phyloP scores from a whole-genome alignment of 2,797 vertebrate species.

The Uromys caudimaculatus region DNA sequence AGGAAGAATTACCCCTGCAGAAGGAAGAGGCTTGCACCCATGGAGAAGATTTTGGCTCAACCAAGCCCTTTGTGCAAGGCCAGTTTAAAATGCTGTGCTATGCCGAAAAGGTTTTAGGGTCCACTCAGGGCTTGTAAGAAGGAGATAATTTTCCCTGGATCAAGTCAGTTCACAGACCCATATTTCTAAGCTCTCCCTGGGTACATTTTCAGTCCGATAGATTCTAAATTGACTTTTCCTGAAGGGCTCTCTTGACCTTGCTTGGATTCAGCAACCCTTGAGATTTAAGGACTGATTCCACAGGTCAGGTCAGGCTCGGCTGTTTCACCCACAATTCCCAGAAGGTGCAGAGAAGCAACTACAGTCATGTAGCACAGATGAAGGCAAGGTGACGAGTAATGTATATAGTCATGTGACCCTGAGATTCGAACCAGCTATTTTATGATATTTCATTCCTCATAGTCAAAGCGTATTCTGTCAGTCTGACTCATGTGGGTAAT shows the following conservation, averaged over 20 bases:
- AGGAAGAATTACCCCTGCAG: background rate
- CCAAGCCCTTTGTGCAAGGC: background rate
- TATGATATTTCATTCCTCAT: background rate
- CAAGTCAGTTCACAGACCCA: background rate
- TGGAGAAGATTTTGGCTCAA: background rate
- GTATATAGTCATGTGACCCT: background rate
- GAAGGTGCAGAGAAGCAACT: background rate
- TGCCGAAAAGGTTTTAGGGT: background rate
- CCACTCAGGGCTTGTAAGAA: background rate
- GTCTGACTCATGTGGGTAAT: background rate
- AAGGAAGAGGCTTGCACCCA: background rate
- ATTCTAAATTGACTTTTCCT: background rate
- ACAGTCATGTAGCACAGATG: background rate
- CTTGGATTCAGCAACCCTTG: background rate
- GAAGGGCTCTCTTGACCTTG: background rate
- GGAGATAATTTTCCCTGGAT: background rate
- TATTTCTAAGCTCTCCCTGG: background rate
- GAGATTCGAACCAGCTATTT: background rate
- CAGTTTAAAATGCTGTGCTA: background rate
- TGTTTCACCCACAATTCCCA: background rate
- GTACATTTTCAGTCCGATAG: background rate
- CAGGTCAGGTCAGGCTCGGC: background rate
- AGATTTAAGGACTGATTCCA: background rate
- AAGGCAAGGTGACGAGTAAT: background rate
- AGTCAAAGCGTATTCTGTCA: background rate